phyloP scores from a whole-genome alignment of 2,888 invertebrate genomes.

The Pocota personata region DNA sequence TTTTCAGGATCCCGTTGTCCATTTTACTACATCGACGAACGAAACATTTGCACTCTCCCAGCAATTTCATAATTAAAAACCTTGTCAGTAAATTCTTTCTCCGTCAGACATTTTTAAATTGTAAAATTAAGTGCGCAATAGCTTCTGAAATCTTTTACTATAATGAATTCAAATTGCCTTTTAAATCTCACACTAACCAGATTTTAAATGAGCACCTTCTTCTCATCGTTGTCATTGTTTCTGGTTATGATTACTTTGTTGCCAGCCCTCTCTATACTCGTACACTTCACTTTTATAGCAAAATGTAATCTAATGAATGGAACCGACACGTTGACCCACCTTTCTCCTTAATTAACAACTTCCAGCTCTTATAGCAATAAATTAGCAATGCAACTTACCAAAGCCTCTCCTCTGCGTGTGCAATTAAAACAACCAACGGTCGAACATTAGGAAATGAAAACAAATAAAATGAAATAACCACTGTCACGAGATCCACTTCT shows the following conservation, averaged over 20 bases:
- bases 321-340: constrained; percentile 30
- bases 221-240: constrained; percentile 7
- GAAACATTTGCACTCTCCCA: too few species aligned
- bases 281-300: not conserved
- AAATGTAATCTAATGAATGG: constrained; percentile 1
- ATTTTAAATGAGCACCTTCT: not conserved
- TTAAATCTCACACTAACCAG: not conserved
- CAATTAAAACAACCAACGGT: constrained; percentile 33
- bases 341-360: constrained; percentile 25
- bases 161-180: not conserved
- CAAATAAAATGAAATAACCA: constrained; percentile 27
- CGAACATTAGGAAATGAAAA: constrained; percentile 33
- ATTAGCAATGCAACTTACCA: constrained; percentile 57
- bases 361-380: constrained; percentile 13
- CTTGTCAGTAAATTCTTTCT: too few species aligned
- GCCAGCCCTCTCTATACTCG: not conserved
- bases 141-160: not conserved
- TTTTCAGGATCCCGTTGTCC: too few species aligned
- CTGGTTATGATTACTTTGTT: not conserved
- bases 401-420: not conserved
- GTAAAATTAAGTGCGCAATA: not conserved
- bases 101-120: not conserved
- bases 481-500: constrained; percentile 61
- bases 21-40: too few species aligned
- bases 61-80: not conserved